Conservation (phyloP, 2,797 vertebrate species). For the Enteromius trimaculatus region DNA sequence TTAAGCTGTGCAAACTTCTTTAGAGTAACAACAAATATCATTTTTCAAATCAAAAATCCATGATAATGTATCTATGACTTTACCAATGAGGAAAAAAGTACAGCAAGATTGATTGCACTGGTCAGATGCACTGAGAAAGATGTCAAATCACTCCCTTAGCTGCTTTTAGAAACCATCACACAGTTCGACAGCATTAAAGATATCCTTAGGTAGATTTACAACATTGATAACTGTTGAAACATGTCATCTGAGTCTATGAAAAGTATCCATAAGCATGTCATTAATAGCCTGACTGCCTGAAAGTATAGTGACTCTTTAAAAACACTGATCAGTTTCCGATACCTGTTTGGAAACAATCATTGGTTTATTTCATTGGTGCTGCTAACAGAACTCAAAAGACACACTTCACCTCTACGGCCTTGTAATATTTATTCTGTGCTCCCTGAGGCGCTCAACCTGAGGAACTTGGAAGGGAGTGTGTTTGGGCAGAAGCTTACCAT, state of each 20-base stretch:
- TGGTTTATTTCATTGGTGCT: not conserved
- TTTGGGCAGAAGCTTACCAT: conserved; percentile 81
- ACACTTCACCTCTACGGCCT: not conserved
- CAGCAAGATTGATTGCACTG: not conserved
- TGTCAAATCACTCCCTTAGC: not conserved
- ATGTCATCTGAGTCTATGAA: not conserved
- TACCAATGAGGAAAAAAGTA: not conserved
- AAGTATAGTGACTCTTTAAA: not conserved
- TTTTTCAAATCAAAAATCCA: not conserved
- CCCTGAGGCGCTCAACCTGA: conserved; percentile 2
- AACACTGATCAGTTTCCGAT: not conserved
- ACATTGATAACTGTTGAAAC: not conserved
- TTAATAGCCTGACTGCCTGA: not conserved
- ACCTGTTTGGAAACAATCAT: not conserved
- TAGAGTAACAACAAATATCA: not conserved
- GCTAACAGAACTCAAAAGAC: not conserved
- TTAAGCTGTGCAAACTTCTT: not conserved
- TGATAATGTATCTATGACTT: not conserved
- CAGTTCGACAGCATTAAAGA: too few species aligned
- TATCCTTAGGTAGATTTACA: not conserved
- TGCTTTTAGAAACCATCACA: not conserved
- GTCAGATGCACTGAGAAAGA: not conserved
- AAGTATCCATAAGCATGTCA: not conserved
- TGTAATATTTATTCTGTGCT: conserved; percentile 23
- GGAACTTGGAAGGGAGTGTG: conserved; percentile 24